These are phyloP conservation scores for Beaufortia kweichowensis DNA, from an alignment of 2,113 vertebrate species.

Conservation along the genomic window DNA sequence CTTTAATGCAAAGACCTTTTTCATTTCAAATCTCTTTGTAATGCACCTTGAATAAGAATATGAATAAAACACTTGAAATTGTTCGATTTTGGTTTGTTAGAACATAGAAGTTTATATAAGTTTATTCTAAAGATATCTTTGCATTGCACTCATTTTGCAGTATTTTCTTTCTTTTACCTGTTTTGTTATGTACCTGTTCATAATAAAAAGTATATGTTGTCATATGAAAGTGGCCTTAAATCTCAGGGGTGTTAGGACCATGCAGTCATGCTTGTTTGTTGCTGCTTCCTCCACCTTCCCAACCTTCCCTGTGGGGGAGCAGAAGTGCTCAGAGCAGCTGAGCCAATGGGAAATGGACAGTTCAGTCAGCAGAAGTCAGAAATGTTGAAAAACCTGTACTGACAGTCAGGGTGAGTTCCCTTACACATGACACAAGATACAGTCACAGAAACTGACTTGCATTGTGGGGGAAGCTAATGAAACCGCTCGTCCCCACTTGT, in stretches of 20 bases:
- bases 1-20: conserved; percentile 26
- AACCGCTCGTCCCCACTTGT: conserved; percentile 12
- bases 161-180: not conserved
- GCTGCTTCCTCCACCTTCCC: conserved; percentile 32
- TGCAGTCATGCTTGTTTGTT: conserved; percentile 6
- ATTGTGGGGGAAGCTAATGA: conserved; percentile 42
- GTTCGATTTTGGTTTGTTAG: not conserved
- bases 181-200: no score
- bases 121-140: not conserved
- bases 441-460: conserved; percentile 26
- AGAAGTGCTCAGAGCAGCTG: conserved; percentile 54
- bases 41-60: not conserved
- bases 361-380: conserved; percentile 49
- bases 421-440: conserved; percentile 43
- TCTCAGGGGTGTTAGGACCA: conserved; percentile 49
- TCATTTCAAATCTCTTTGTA: conserved; percentile 10
- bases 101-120: no score
- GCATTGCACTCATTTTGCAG: not conserved
- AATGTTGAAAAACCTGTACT: conserved; percentile 69
- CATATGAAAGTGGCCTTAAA: not conserved
- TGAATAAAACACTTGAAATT: conserved; percentile 4
- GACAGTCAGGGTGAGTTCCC: conserved; percentile 50
- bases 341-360: conserved; percentile 56
- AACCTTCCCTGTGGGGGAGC: conserved; percentile 46
- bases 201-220: not conserved